These are phyloP conservation scores for Agrilus planipennis DNA, from an alignment of 1,140 invertebrate genomes.

Conservation along the genomic window DNA sequence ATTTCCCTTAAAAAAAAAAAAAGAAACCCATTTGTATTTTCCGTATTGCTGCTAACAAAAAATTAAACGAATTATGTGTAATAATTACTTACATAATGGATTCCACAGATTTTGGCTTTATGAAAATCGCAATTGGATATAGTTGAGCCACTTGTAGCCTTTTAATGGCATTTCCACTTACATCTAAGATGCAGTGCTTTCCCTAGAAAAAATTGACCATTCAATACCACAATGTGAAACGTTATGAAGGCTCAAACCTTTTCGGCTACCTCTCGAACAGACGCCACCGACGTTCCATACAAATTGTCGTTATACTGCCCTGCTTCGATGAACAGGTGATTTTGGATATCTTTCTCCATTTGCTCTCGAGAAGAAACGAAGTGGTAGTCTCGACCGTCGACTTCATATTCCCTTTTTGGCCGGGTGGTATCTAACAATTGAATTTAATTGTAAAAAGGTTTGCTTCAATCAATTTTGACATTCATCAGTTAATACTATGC, in stretches of 20 bases:
- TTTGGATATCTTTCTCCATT: conserved; percentile 98
- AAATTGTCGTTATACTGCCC: conserved; percentile 99
- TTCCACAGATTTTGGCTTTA: conserved; percentile 95
- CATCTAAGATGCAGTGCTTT: conserved; percentile 99
- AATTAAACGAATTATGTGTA: not conserved
- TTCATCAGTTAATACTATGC: not conserved
- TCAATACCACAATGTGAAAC: not conserved
- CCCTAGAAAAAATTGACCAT: conserved; percentile 64
- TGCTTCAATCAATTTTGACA: not conserved
- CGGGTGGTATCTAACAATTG: conserved; percentile 81
- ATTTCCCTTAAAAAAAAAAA: conserved; percentile 71
- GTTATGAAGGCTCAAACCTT: conserved; percentile 47
- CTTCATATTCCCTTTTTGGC: conserved; percentile 88
- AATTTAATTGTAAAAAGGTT: conserved; percentile 2
- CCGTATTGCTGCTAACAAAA: not conserved
- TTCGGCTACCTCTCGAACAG: conserved; percentile 91
- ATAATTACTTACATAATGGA: conserved; percentile 95
- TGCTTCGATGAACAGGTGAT: conserved; percentile 98
- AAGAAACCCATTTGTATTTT: not conserved
- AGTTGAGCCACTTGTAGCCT: conserved; percentile 93
- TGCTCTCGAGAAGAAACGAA: conserved; percentile 94
- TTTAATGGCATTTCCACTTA: conserved; percentile 98
- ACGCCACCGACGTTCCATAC: conserved; percentile 96
- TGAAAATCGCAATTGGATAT: conserved; percentile 96
- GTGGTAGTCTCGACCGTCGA: conserved; percentile 97